A percentile compares a stretch with the other conserved stretches of the same genome.
Evolutionary conservation across 2,888 invertebrate genomes (phyloP).

Genomic region (Ametastegia equiseti): DNA sequence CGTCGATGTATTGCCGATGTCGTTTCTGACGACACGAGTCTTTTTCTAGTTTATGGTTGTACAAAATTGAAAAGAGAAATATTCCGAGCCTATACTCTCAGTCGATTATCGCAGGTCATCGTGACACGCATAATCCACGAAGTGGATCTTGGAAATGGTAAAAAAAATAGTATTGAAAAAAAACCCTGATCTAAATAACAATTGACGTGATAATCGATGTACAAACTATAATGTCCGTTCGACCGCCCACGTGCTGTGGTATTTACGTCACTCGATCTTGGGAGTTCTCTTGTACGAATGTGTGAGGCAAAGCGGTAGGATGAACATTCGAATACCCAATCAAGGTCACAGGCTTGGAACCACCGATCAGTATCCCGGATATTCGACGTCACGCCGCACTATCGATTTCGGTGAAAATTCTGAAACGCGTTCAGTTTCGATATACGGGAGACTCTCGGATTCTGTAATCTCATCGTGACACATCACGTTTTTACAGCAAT

Average conservation of each 20-base stretch:
- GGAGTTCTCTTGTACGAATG: background rate
- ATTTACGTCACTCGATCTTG: background rate
- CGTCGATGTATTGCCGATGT: background rate
- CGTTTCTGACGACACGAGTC: background rate
- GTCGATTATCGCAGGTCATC: background rate
- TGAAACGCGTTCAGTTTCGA: background rate
- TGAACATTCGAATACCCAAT: slow-evolving; percentile 1
- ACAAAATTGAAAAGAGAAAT: background rate
- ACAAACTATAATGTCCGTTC: background rate
- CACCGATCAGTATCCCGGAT: background rate
- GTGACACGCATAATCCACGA: too few relatives aligned
- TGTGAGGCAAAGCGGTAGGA: background rate
- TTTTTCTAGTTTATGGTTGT: background rate
- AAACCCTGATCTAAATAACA: background rate
- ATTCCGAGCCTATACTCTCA: background rate
- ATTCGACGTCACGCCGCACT: background rate
- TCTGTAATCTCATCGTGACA: background rate
- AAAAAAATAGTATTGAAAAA: too few relatives aligned
- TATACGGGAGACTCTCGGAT: background rate
- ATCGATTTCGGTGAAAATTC: background rate
- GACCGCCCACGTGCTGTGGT: background rate
- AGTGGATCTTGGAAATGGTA: too few relatives aligned
- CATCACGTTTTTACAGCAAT: background rate
- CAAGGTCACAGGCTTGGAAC: background rate
- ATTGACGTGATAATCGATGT: background rate